Percentiles rank a stretch among this genome's conserved stretches.
phyloP scores from a whole-genome alignment of 2,113 vertebrate species.

The Sardina pilchardus region DNA sequence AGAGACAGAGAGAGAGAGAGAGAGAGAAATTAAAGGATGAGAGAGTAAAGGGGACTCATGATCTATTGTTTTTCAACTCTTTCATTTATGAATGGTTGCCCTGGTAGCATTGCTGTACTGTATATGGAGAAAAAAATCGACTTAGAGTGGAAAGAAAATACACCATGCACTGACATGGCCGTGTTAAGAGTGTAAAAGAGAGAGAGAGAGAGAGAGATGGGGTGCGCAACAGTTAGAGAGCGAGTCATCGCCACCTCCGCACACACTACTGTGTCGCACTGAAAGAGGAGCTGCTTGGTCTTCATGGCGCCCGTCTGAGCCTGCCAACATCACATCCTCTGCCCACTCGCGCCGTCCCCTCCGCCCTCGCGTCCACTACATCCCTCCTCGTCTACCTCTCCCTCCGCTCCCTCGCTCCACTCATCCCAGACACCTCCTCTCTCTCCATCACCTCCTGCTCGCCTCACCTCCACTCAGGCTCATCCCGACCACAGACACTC shows the following conservation, averaged over 20 bases:
- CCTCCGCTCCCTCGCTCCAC: not conserved
- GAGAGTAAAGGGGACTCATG: not conserved
- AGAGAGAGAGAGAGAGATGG: not conserved
- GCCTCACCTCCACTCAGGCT: not conserved
- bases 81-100: not conserved
- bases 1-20: conserved; percentile 39
- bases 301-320: not conserved
- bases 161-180: not conserved
- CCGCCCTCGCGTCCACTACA: not conserved
- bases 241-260: too few relatives aligned
- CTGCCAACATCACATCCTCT: not conserved
- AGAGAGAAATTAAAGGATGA: not conserved
- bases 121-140: not conserved
- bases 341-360: not conserved
- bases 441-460: not conserved
- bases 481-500: not conserved
- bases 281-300: not conserved
- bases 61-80: not conserved
- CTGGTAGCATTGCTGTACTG: not conserved
- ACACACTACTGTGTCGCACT: not conserved
- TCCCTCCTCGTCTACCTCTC: not conserved
- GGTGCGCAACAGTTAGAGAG: conserved; percentile 18
- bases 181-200: not conserved
- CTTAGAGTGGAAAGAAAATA: not conserved
- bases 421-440: not conserved